Evolutionary conservation across 2,113 vertebrate species (phyloP), one percentile per base, ranked within the genome.

Genomic region (Muscicapa adusta): DNA sequence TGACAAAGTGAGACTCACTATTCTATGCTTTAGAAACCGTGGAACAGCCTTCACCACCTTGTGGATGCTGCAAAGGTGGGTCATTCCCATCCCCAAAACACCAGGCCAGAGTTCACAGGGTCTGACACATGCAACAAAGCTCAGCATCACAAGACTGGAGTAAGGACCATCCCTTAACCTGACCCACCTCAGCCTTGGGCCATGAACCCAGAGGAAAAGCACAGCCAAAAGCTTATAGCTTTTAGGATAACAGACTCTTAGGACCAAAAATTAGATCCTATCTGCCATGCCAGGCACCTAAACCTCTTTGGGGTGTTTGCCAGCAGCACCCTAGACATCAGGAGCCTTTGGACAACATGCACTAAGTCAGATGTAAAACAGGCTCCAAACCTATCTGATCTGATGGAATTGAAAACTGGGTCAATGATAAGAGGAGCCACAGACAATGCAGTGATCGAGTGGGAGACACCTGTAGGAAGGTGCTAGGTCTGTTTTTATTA

Each of bases 331-430:
- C 17, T 18, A 58, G 43, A 74, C 10, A 54, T 36, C 45, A 42
- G 0, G 0, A 61, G 38, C 18, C 45, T 29, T 36, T 36, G 22
- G 34, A 47, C 33, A 80, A 66, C 4, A 42, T 0, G 0, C 45
- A 36, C 25, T 53, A 29, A 33, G 29, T 18, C 53, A 70, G 62
- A 48, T 5, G 2, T 29, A 75, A 68, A 85, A 47, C 16, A 25
- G 38, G 29, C 51, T 76, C 74, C 89, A 95, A 73, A 58, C 5
- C 29, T 53, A 10, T 65, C 36, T 29, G 42, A 94, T 42, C 31
- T 60, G 62, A 62, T 16, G 20, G 70, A 85, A 91, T 4, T 53
- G 54, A 38, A 88, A 96, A 83, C 9, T 29, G 51, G n/a, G 50
- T 79, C 58, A 89, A 9, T 1, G 6, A 22, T 47, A 82, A 85